These are phyloP conservation scores for Euphonia xanthogaster DNA, from an alignment of 2,797 vertebrate species.

Conservation along the genomic window DNA sequence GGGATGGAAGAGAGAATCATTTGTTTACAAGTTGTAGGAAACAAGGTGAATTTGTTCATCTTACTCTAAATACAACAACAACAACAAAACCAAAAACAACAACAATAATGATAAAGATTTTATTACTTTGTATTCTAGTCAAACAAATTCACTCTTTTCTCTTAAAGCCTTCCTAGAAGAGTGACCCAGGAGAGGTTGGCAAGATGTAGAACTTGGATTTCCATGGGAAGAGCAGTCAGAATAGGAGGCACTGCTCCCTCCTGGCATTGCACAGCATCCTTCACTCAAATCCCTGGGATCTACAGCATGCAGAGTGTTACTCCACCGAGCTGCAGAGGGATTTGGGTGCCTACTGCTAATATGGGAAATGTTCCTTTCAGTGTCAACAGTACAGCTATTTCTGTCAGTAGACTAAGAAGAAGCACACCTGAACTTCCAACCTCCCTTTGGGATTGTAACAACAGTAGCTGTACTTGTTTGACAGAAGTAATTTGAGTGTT, in stretches of 20 bases:
- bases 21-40: neutral
- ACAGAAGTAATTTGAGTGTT: neutral
- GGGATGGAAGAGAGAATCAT: neutral
- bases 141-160: neutral
- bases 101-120: neutral
- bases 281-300: neutral
- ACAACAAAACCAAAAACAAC: neutral
- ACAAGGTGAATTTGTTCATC: neutral
- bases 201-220: neutral
- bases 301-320: neutral
- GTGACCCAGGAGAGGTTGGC: neutral
- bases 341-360: neutral
- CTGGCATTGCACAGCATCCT: fast-evolving
- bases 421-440: neutral
- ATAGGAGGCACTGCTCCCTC: neutral
- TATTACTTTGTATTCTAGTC: neutral
- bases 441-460: neutral
- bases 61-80: neutral
- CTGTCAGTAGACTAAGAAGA: neutral
- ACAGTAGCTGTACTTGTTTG: neutral
- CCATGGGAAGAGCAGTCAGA: neutral
- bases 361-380: neutral
- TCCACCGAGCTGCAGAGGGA: neutral
- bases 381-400: neutral
- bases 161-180: neutral